Percentiles rank a stretch among this genome's conserved stretches.
phyloP scores from a whole-genome alignment of 2,888 invertebrate species.

The Trichopria drosophilae region DNA sequence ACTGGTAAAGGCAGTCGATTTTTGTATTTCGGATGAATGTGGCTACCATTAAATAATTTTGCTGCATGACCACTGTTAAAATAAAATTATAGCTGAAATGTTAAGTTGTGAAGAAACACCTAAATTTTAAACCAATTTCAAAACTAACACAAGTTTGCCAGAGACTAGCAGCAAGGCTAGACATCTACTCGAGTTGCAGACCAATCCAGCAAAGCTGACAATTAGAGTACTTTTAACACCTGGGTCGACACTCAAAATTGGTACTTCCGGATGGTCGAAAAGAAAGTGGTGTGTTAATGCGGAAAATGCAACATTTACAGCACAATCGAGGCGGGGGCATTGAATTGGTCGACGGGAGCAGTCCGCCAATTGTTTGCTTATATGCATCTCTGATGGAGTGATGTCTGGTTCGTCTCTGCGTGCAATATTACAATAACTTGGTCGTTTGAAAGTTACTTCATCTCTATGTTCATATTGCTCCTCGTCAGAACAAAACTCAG shows the following conservation, averaged over 20 bases:
- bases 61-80: conserved; percentile 45
- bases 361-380: conserved; percentile 44
- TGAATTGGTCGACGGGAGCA: conserved; percentile 57
- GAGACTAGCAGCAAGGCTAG: conserved; percentile 53
- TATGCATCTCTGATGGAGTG: conserved; percentile 39
- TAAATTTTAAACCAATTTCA: not conserved
- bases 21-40: conserved; percentile 50
- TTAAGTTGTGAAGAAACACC: not conserved
- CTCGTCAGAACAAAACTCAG: too few relatives aligned
- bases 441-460: conserved; percentile 32
- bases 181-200: conserved; percentile 49
- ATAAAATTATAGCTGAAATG: too few relatives aligned
- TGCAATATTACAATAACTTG: conserved; percentile 39
- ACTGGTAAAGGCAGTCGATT: conserved; percentile 52
- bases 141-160: conserved; percentile 53
- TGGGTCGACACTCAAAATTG: conserved; percentile 52
- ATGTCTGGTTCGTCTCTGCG: conserved; percentile 33
- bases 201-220: conserved; percentile 46
- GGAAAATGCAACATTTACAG: conserved; percentile 61
- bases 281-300: conserved; percentile 62
- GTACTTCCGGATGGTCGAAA: conserved; percentile 63
- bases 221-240: conserved; percentile 50
- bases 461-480: conserved; percentile 2
- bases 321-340: conserved; percentile 62
- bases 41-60: conserved; percentile 49